Conservation (phyloP, 1,140 invertebrate genomes). For the Bombus superbus region DNA sequence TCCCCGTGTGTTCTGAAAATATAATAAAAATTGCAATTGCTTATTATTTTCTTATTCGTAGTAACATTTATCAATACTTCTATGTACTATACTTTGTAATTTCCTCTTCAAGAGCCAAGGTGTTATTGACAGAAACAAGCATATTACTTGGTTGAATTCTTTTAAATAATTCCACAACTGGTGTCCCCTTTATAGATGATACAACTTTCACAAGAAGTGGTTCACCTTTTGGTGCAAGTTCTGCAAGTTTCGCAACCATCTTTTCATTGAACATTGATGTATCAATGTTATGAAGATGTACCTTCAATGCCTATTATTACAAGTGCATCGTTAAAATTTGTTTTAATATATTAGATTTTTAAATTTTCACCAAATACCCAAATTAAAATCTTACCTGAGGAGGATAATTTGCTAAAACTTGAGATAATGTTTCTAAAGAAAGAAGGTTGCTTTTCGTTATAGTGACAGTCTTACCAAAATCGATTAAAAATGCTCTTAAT, state of each 20-base stretch:
- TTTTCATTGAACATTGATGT: conserved; percentile 76
- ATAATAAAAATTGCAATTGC: conserved; percentile 8
- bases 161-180: conserved; percentile 85
- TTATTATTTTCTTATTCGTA: neutral
- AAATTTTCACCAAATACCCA: neutral
- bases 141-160: conserved; percentile 83
- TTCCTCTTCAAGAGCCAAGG: conserved; percentile 81
- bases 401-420: conserved; percentile 75
- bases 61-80: neutral
- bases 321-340: neutral
- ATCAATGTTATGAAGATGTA: conserved; percentile 82
- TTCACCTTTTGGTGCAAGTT: conserved; percentile 80
- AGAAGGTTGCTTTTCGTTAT: conserved; percentile 72
- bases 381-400: conserved; percentile 67
- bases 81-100: conserved; percentile 52
- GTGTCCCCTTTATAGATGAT: conserved; percentile 58
- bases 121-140: conserved; percentile 86
- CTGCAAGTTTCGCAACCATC: conserved; percentile 80
- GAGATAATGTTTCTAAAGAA: conserved; percentile 74
- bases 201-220: conserved; percentile 78
- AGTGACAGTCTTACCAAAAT: conserved; percentile 78
- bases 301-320: conserved; percentile 81
- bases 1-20: conserved; percentile 63
- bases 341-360: neutral
- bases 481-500: conserved; percentile 78